Conservation (phyloP, 2,888 invertebrate species). For the Thumatha senex region DNA sequence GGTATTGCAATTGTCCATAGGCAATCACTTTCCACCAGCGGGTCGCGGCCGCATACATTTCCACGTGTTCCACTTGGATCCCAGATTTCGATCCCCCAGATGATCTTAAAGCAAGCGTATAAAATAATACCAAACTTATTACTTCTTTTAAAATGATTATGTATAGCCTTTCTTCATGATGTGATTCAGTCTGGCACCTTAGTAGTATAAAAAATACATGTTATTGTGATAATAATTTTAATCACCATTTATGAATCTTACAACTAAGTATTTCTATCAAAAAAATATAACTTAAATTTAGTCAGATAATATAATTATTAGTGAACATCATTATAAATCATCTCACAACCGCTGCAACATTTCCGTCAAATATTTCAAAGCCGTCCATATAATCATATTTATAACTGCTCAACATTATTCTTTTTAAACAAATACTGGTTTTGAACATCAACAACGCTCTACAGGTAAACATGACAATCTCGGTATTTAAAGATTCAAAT, state of each 20-base stretch:
- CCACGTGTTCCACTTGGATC: no score
- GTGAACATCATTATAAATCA: constrained; percentile 81
- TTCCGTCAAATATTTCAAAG: constrained; percentile 68
- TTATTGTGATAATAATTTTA: constrained; percentile 73
- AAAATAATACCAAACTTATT: no score
- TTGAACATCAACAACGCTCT: constrained; percentile 44
- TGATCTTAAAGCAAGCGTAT: no score
- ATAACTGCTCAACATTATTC: constrained; percentile 63
- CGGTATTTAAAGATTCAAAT: constrained; percentile 21
- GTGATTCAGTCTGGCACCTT: no score
- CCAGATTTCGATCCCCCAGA: no score
- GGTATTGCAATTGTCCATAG: no score
- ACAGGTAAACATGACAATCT: constrained; percentile 10
- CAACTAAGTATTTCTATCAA: constrained; percentile 78
- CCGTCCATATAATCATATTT: constrained; percentile 63
- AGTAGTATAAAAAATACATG: neutral
- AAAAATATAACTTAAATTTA: constrained; percentile 81
- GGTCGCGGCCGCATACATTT: no score
- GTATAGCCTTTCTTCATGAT: no score
- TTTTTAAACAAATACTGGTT: constrained; percentile 54
- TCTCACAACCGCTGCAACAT: constrained; percentile 83
- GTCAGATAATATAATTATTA: constrained; percentile 81
- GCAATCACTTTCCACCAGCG: no score
- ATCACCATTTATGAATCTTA: constrained; percentile 72
- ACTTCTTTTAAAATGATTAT: no score